Base-by-base conservation (phyloP, 2,888 invertebrate species). In the Erpobdella octoculata region DNA sequence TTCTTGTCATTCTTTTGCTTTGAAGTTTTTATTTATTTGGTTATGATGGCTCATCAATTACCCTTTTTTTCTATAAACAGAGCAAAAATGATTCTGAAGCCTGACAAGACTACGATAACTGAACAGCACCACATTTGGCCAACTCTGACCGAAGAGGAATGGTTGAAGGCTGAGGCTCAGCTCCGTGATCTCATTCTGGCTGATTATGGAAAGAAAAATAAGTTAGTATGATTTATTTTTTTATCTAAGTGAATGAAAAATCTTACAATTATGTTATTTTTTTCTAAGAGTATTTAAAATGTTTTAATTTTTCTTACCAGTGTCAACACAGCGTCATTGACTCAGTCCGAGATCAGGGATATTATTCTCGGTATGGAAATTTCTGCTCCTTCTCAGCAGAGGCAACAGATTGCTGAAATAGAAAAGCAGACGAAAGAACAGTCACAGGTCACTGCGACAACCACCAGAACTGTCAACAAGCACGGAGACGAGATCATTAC, bases 81-180 rank as follows among this genome's bases (percentile, higher is more conserved):
- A n/a, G 97, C 98, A 0, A 99, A 99, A 84, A 95, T 98, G 12
- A 90, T 98, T 67, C 86, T 98, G 71, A 99, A 99, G 83, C 98
- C 98, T 0, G 98, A 98, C 83, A 97, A 97, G 84, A 97, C 96
- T 0, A 98, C 97, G 0, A 90, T 98, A 67, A 99, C 98, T 0
- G 98, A 99, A 83, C 91, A 94, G 0, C 98, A 98, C 86, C 98
- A 99, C 84, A 98, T 99, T 84, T 98, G 98, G 98, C 98, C 98
- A 0, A 92, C 95, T 0, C 86, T 98, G 6, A 88, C 91, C 0
- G 97, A 98, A 80, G 97, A 98, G 79, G 97, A 99, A 85, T 99
- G 98, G 98, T 95, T 98, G 82, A 97, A 97, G 84, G 81, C 96
- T 61, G 98, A 98, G 84, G 93, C 97, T 36, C 93, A 95, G 80